Percentiles rank a stretch among this genome's conserved stretches.
phyloP scores from a whole-genome alignment of 2,113 vertebrate species.

The Tursiops truncatus region DNA sequence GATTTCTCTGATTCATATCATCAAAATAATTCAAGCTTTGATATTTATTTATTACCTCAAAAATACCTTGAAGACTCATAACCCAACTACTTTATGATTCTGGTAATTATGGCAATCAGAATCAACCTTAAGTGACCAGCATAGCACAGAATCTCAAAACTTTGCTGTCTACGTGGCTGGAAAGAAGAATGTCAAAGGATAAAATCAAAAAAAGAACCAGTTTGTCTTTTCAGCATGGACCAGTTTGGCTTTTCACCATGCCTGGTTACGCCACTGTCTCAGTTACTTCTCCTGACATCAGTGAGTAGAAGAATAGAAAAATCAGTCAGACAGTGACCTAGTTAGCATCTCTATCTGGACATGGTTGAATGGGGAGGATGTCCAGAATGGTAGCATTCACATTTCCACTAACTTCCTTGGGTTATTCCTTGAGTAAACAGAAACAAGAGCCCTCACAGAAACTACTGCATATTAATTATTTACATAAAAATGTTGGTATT shows the following conservation, averaged over 20 bases:
- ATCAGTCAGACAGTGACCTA: neutral
- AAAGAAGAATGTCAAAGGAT: neutral
- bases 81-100: neutral
- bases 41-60: neutral
- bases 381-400: rapidly evolving
- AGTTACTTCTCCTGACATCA: neutral
- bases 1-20: neutral
- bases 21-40: conserved; percentile 5
- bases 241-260: neutral
- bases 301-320: neutral
- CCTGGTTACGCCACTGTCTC: neutral
- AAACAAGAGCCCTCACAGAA: neutral
- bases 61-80: neutral
- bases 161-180: neutral
- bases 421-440: neutral
- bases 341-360: neutral
- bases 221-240: neutral
- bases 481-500: neutral
- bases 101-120: neutral
- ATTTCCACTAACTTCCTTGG: neutral
- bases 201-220: neutral
- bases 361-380: neutral
- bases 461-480: neutral
- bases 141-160: neutral
- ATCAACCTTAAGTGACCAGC: neutral